Evolutionary conservation across 2,113 vertebrate genomes (phyloP), one percentile per base, ranked within the genome.

Genomic region (Podarcis raffonei): DNA sequence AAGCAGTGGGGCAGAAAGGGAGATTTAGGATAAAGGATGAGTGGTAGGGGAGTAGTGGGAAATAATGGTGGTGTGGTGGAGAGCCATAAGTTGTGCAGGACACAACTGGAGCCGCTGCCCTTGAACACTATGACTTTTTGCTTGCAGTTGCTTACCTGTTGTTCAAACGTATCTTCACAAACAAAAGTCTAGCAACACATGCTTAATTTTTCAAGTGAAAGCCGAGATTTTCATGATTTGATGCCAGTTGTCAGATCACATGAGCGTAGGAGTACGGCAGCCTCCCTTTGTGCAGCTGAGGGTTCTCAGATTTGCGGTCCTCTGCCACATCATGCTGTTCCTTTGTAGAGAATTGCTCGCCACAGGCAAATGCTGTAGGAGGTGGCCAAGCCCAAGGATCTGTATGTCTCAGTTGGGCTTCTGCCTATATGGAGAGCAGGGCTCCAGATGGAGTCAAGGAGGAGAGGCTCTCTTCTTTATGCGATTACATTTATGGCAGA

Each of bases 401-500:
- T 2, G 25, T 4, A 20, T 16, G 7, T 27, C n/a, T 81, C 65
- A 9, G 77, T 48, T 85, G 37, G 62, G 1, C 27, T 12, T 66
- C 83, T 15, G 4, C 30, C 83, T 30, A 13, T 71, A 4, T 83
- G 75, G 94, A 68, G 66, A n/a, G 25, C 53, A 62, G 88, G 23
- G 79, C 76, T 2, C 83, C 92, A 87, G 84, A 5, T 57, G 88
- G 88, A 53, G 69, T 57, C 59, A 79, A 72, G 87, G 91, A 89
- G 88, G 94, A 91, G 87, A 95, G 95, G 89, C 94, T 95, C 88
- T 91, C 91, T 96, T 97, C 84, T 92, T 96, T 95, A 95, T 97
- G 97, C 97, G 97, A 85, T 98, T 98, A 97, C 97, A 97, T 98
- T 98, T 97, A 97, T 98, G 97, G 97, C 96, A 85, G 92, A 96